phyloP scores from a whole-genome alignment of 2,888 invertebrate species.

The Himalopsyche anomala region DNA sequence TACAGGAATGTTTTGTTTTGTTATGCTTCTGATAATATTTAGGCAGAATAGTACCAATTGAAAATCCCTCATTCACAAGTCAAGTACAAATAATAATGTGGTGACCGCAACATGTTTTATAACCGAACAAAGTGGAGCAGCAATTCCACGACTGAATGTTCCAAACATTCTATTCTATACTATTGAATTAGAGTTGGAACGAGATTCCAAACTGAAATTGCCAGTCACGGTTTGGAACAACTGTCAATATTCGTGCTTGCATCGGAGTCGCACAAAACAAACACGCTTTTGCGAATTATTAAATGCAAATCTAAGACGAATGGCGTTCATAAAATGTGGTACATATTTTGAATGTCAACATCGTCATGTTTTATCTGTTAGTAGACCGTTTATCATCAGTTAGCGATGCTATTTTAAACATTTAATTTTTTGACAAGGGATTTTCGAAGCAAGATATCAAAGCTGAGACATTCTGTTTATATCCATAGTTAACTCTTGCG shows the following conservation, averaged over 20 bases:
- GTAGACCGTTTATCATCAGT: not conserved
- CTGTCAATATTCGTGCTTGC: slow-evolving; percentile 27
- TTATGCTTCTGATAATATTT: too few species aligned
- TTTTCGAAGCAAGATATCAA: too few species aligned
- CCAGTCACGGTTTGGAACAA: slow-evolving; percentile 13
- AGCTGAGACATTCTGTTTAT: too few species aligned
- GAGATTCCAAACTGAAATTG: slow-evolving; percentile 3
- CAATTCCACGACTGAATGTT: slow-evolving; percentile 42
- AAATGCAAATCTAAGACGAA: slow-evolving; percentile 18
- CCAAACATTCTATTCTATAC: slow-evolving; percentile 28
- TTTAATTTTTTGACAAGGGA: not conserved
- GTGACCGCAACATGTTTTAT: slow-evolving; percentile 39
- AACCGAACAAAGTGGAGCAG: slow-evolving; percentile 47
- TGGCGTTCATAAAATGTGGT: not conserved
- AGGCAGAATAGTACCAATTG: not conserved
- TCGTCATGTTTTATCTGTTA: not conserved
- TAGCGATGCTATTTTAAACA: not conserved
- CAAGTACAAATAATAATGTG: slow-evolving; percentile 16
- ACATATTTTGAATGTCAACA: not conserved
- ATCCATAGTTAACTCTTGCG: too few species aligned
- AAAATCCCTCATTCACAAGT: slow-evolving; percentile 21
- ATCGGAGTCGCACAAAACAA: not conserved
- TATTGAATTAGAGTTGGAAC: slow-evolving; percentile 18
- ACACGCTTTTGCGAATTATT: not conserved
- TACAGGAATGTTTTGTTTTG: too few species aligned